Base-by-base conservation (phyloP, 2,888 invertebrate genomes). In the Muschampia plurimacula region DNA sequence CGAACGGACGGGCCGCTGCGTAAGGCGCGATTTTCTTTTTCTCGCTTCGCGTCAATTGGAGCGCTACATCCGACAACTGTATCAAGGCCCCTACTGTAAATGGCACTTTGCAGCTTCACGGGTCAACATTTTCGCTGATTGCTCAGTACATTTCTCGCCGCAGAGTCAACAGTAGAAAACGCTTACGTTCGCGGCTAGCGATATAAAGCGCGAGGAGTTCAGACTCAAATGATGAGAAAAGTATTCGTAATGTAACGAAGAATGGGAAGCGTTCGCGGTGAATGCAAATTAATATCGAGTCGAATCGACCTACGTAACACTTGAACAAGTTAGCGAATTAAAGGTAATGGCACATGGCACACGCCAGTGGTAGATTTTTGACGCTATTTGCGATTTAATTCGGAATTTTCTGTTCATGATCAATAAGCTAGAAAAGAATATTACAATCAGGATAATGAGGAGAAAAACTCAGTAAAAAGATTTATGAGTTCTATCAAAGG, bases 11-110 rank as follows among this genome's bases (percentile, higher is more conserved):
- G 71, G 71, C 69, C 72, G 74, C 74, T 77, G 79, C 75, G 76
- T 74, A 73, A 70, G 76, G 74, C 73, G 74, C 74, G 71, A 74
- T 78, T 76, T 78, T 77, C 79, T 80, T 80, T 79, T 78, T 77
- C 77, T 73, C 68, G 59, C 67, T 64, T 62, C 68, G 73, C 75
- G 70, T 77, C 74, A 73, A 75, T 77, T 76, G 74, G 67, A 72
- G 44, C 72, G 44, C 59, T 68, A 73, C 64, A 73, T 73, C 73
- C 68, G 72, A 72, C 72, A 73, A 68, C 68, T 73, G 73, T 73
- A 73, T 73, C 73, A 59, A 65, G 49, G 41, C 68, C 65, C 13
- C 36, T 52, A 63, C 63, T 44, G 28, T 72, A 67, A 67, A 57
- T 64, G 67, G 46, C 67, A 64, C 67, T 72, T 72, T 52, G 62